Base-by-base conservation (phyloP, 2,113 vertebrate species). In the Peucedramus taeniatus region DNA sequence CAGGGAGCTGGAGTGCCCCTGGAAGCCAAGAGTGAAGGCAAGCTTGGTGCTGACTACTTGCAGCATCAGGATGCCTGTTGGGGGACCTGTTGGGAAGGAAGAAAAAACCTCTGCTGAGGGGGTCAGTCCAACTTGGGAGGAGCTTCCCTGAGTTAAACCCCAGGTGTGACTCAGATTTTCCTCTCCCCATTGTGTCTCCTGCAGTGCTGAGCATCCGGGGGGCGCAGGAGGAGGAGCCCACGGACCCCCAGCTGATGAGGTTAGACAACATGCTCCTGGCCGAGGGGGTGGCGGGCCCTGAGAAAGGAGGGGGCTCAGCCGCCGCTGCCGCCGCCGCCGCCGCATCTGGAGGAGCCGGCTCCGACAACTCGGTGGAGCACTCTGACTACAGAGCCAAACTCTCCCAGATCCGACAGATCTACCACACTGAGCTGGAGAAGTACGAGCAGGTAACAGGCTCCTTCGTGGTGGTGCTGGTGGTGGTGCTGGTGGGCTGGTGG, bases 361-460 rank as follows among this genome's bases (percentile, higher is more conserved):
- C 99, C 0, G 99, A 99, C 95, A 99, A 99, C 97, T 99, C 99
- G 0, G 98, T 99, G 44, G 99, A 99, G 84, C 99, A 99, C 91
- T 99, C 99, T 0, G 99, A 99, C 88, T 99, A 99, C 98, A 98
- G 99, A 96, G 99, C 99, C 96, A 99, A 99, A 76, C 98, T 99
- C 54, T 98, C 99, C 39, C 99, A 99, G 98, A 99, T 99, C 98
- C 98, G 99, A 66, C 99, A 99, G 97, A 99, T 99, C 98, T 99
- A 99, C 98, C 99, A 99, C 98, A 99, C 99, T 0, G 99, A 99
- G 98, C 98, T 99, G 98, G 99, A 99, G 98, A 99, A 99, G 96
- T 99, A 99, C 8, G 99, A 99, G 92, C 99, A 99, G 99, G 99
- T 99, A 97, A 98, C 97, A 94, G 95, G 94, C 97, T 95, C 93